These are phyloP conservation scores for Pseudopipra pipra DNA, from an alignment of 2,113 vertebrate species.

Conservation along the genomic window DNA sequence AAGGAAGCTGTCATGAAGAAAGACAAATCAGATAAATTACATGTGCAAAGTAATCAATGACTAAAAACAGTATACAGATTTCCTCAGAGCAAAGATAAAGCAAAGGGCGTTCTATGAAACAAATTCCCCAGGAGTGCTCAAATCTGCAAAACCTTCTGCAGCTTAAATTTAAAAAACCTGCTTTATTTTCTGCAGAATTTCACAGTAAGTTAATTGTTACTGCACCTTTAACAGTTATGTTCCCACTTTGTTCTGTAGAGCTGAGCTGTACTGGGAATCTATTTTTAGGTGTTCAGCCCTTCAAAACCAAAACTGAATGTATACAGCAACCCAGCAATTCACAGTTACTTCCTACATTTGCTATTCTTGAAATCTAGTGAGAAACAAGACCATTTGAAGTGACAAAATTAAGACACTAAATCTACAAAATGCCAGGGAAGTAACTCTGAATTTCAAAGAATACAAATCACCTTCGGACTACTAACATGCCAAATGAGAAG, in stretches of 20 bases:
- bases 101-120: background rate
- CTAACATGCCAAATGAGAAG: background rate
- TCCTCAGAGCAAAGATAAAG: background rate
- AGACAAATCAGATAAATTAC: background rate
- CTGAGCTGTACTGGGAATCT: background rate
- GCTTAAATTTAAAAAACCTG: background rate
- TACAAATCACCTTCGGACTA: background rate
- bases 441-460: background rate
- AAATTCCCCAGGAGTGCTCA: background rate
- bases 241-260: background rate
- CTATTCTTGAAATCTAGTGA: background rate
- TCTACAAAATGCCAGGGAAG: background rate
- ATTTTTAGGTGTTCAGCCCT: background rate
- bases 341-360: background rate
- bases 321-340: background rate
- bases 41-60: background rate
- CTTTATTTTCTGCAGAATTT: background rate
- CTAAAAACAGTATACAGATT: background rate
- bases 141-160: background rate
- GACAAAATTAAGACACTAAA: background rate
- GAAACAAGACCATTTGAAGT: background rate
- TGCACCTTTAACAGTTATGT: background rate
- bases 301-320: background rate
- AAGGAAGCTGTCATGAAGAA: background rate
- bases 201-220: background rate